Percentiles rank a stretch among this genome's conserved stretches.
These are phyloP conservation scores for Martes martes DNA, from an alignment of 2,113 vertebrate species.

Conservation along the genomic window DNA sequence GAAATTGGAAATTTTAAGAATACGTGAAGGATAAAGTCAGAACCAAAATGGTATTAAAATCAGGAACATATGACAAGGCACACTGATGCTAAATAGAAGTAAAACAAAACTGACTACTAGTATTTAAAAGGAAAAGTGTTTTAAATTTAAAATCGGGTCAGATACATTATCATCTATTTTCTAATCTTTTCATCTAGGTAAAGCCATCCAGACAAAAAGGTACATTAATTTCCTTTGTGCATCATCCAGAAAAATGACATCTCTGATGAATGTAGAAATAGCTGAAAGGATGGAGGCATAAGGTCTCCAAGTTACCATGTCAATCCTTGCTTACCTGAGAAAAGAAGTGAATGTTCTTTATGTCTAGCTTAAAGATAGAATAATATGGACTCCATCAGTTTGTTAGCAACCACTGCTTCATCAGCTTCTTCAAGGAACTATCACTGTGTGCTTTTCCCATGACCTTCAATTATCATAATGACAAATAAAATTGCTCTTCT, in stretches of 20 bases:
- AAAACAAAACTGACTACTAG: not conserved
- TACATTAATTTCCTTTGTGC: constrained; percentile 59
- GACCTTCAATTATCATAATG: constrained; percentile 49
- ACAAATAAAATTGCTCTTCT: not conserved
- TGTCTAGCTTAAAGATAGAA: constrained; percentile 55
- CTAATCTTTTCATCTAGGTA: not conserved
- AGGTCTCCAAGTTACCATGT: constrained; percentile 39
- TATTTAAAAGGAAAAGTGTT: not conserved
- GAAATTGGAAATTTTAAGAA: not conserved
- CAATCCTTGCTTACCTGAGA: constrained; percentile 31
- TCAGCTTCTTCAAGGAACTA: constrained; percentile 53
- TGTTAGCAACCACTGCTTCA: constrained; percentile 44
- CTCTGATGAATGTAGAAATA: constrained; percentile 64
- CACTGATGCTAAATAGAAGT: not conserved
- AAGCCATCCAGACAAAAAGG: constrained; percentile 45
- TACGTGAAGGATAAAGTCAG: not conserved
- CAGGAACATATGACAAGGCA: not conserved
- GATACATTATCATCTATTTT: not conserved
- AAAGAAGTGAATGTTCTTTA: constrained; percentile 56
- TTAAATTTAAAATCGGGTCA: not conserved
- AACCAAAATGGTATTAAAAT: not conserved
- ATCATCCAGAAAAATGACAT: constrained; percentile 42
- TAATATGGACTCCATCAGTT: not conserved
- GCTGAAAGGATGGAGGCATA: constrained; percentile 50
- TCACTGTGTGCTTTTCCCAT: not conserved